A percentile compares a stretch with the other conserved stretches of the same genome.
Evolutionary conservation across 2,888 invertebrate genomes (phyloP).

Genomic region (Aleiodes testaceus): DNA sequence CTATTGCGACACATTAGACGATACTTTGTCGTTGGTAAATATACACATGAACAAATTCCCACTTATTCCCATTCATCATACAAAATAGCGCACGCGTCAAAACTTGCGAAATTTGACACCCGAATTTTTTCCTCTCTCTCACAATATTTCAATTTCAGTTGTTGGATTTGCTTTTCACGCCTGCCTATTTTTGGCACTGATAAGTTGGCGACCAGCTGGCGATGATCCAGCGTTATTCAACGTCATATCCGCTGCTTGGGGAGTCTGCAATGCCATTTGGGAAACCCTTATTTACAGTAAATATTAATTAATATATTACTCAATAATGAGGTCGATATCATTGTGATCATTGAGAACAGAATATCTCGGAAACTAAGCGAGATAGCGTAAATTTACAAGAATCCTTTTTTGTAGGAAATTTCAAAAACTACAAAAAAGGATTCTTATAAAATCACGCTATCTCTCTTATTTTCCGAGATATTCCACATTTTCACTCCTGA

Average conservation of each 20-base stretch:
- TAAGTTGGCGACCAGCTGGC: conserved; percentile 86
- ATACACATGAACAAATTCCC: conserved; percentile 6
- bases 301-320: neutral
- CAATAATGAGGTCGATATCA: too few species aligned
- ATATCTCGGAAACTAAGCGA: too few species aligned
- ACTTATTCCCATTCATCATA: conserved; percentile 5
- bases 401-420: too few species aligned
- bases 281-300: conserved; percentile 78
- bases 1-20: conserved; percentile 83
- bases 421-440: too few species aligned
- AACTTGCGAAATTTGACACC: conserved; percentile 8
- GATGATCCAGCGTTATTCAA: conserved; percentile 88
- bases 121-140: conserved; percentile 9
- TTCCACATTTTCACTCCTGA: too few species aligned
- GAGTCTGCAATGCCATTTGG: conserved; percentile 90
- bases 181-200: conserved; percentile 83
- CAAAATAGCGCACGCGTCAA: conserved; percentile 38
- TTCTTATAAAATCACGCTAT: too few species aligned
- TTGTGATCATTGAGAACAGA: too few species aligned
- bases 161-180: conserved; percentile 88
- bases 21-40: conserved; percentile 81
- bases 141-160: conserved; percentile 72
- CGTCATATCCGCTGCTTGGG: conserved; percentile 90
- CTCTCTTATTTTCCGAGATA: too few species aligned
- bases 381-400: too few species aligned